These are phyloP conservation scores for Neoarius graeffei DNA, from an alignment of 2,113 vertebrate genomes.

Conservation along the genomic window DNA sequence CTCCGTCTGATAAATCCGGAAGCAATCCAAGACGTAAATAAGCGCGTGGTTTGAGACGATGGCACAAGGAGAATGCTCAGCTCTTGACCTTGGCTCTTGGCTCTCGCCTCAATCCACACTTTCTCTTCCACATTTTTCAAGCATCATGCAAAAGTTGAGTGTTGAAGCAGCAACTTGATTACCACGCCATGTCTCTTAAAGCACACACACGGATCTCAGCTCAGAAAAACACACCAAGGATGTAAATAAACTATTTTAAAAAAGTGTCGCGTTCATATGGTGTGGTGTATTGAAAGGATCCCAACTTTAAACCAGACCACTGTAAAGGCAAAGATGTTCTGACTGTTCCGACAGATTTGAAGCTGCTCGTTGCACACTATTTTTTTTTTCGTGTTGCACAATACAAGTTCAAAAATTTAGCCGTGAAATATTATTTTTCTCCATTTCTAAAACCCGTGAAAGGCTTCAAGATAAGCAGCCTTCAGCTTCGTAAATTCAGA, in stretches of 20 bases:
- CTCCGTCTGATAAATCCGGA: slow-evolving; percentile 52
- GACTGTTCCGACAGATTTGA: not conserved
- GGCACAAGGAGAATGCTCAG: slow-evolving; percentile 43
- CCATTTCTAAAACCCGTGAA: slow-evolving; percentile 67
- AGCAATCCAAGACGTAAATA: slow-evolving; percentile 61
- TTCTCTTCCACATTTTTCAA: slow-evolving; percentile 28
- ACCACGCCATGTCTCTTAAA: slow-evolving; percentile 21
- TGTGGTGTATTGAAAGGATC: slow-evolving; percentile 62
- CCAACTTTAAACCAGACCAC: slow-evolving; percentile 55
- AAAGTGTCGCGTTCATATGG: slow-evolving; percentile 34
- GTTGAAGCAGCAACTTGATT: slow-evolving; percentile 26
- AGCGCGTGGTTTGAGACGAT: slow-evolving; percentile 48
- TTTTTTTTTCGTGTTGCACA: slow-evolving; percentile 28
- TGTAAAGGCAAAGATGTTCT: slow-evolving; percentile 41
- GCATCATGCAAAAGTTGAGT: slow-evolving; percentile 21
- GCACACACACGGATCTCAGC: slow-evolving; percentile 45
- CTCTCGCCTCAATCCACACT: slow-evolving; percentile 17
- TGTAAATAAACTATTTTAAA: slow-evolving; percentile 66
- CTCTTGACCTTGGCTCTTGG: slow-evolving; percentile 5
- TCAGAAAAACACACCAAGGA: slow-evolving; percentile 60
- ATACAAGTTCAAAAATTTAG: slow-evolving; percentile 58
- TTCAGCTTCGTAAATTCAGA: slow-evolving; percentile 70
- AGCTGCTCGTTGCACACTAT: not conserved
- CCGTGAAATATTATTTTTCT: slow-evolving; percentile 67
- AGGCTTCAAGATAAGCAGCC: slow-evolving; percentile 73